Conservation (phyloP, 37 sponge, comb jelly and placozoan species). For the Axinella damicornis region DNA sequence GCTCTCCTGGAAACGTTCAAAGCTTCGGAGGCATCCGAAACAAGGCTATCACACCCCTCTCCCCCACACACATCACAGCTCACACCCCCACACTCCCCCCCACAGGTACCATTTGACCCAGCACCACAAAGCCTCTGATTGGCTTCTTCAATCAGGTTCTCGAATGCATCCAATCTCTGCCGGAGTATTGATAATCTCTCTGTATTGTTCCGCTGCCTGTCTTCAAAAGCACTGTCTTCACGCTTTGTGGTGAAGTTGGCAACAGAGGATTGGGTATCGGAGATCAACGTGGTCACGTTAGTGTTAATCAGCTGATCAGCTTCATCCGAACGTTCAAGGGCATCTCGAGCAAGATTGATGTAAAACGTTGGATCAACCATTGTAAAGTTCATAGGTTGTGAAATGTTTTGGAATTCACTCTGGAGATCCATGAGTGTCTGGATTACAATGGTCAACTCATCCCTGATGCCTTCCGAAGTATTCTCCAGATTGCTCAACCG, state of each 20-base stretch:
- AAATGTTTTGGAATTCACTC: background rate
- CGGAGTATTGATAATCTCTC: background rate
- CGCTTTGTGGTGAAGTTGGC: background rate
- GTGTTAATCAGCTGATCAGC: conserved; percentile 7
- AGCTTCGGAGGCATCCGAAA: background rate
- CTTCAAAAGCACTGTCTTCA: background rate
- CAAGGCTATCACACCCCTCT: conserved; percentile 5
- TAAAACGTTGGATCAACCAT: background rate
- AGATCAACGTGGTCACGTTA: conserved; percentile 1
- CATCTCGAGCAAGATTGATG: background rate
- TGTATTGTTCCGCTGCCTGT: background rate
- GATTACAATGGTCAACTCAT: background rate
- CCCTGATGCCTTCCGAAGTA: background rate
- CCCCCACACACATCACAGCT: conserved; percentile 50
- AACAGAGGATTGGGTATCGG: background rate
- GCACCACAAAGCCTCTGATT: conserved; percentile 32
- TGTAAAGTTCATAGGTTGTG: background rate
- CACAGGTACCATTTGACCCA: conserved; percentile 3
- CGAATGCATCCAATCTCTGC: background rate
- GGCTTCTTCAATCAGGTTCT: background rate
- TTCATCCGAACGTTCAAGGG: background rate
- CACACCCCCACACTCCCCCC: conserved; percentile 31
- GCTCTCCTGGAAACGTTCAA: background rate
- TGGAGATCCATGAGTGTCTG: background rate
- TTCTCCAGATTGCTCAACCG: background rate